Base-by-base conservation (phyloP, 2,888 invertebrate species). In the Eledona agricola region DNA sequence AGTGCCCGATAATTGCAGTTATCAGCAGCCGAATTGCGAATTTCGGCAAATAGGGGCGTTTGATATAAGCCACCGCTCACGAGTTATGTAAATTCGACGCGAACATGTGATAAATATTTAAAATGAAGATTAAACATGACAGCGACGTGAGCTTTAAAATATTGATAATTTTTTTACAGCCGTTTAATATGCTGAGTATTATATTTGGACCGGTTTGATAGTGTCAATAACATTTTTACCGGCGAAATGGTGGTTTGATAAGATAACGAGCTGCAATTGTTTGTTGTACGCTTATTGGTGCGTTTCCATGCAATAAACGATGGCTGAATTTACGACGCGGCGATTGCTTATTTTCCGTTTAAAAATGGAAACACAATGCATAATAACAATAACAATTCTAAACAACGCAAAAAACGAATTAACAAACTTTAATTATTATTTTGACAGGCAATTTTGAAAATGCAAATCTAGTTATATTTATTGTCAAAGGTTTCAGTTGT, bases 61-160 rank as follows among this genome's bases (percentile, higher is more conserved):
- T 29, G 42, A 42, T 42, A 42, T 29, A 38, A 42, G 17, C 40
- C 28, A 28, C 13, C n/a, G 2, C 7, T 37, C 12, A 1, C 1
- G 28, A 12, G 16, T 42, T 42, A 42, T 42, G 42, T 16, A 42
- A 42, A 29, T 42, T 2, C n/a, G 15, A n/a, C n/a, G 15, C 9
- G 10, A 12, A 37, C 12, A 23, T 20, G 22, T 20, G 42, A 42
- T 42, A 42, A 17, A 25, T 42, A 42, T 42, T 42, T 20, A 42
- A 42, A 28, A 31, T 28, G 20, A 26, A 11, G 4, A 22, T 12
- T 9, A 23, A 37, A 25, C 37, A 22, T 37, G 37, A 37, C 16
- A 37, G 25, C 6, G 12, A 37, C 25, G 37, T 37, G 37, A 37
- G 25, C 37, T 23, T 22, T 37, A 34, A 20, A 34, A 34, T 12